Conservation (phyloP, 2,113 vertebrate genomes). For the Pleuronectes platessa region DNA sequence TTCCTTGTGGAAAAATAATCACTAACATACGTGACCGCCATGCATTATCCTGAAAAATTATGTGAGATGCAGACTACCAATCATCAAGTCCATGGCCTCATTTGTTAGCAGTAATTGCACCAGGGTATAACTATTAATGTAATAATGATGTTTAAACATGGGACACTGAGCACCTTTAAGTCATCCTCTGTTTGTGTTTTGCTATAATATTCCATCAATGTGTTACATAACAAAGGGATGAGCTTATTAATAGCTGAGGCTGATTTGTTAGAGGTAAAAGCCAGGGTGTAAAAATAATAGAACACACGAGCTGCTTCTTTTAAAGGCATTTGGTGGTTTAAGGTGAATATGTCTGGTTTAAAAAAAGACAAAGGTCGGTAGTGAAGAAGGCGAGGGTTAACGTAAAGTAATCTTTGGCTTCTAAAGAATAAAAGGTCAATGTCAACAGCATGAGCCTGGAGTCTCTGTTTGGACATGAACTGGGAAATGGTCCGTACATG, state of each 20-base stretch:
- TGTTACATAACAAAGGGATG: slow-evolving; percentile 13
- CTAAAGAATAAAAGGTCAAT: slow-evolving; percentile 51
- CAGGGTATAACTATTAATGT: slow-evolving; percentile 47
- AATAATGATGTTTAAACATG: slow-evolving; percentile 58
- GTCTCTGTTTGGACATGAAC: slow-evolving; percentile 46
- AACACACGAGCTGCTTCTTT: background rate
- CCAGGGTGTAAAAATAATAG: slow-evolving; percentile 4
- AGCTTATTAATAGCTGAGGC: slow-evolving; percentile 15
- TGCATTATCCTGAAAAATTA: slow-evolving; percentile 39
- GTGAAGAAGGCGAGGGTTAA: slow-evolving; percentile 1
- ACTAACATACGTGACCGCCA: slow-evolving; percentile 32
- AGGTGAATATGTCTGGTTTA: background rate
- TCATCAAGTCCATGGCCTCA: slow-evolving; percentile 41
- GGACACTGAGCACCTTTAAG: slow-evolving; percentile 42
- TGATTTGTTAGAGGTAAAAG: slow-evolving; percentile 25
- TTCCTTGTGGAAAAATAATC: slow-evolving; percentile 37
- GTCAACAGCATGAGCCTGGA: slow-evolving; percentile 36
- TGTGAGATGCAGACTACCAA: slow-evolving; percentile 25
- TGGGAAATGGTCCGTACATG: slow-evolving; percentile 46
- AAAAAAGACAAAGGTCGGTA: slow-evolving; percentile 4
- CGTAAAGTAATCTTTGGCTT: slow-evolving; percentile 6
- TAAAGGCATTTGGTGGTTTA: background rate
- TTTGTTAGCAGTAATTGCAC: slow-evolving; percentile 62
- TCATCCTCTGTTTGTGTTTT: slow-evolving; percentile 52
- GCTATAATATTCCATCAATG: slow-evolving; percentile 18